Conservation (phyloP, 2,888 invertebrate genomes). For the Gibbula magus region DNA sequence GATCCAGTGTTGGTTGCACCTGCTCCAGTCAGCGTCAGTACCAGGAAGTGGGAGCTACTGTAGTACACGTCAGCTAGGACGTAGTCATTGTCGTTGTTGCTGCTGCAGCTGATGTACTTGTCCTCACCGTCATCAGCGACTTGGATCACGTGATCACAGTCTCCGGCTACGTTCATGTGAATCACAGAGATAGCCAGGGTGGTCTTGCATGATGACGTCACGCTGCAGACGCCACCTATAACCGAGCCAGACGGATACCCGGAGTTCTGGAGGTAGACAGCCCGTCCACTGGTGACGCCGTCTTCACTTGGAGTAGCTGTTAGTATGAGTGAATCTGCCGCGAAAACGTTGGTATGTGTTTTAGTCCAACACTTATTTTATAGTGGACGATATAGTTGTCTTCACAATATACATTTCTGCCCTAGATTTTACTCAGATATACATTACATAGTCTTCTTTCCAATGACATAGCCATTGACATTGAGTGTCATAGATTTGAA, state of each 20-base stretch:
- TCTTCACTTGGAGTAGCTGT: not conserved
- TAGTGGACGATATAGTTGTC: too few species aligned
- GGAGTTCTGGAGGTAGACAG: not conserved
- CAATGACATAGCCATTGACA: too few species aligned
- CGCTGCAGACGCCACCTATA: not conserved
- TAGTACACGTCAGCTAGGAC: not conserved
- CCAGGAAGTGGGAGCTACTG: not conserved
- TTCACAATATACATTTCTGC: too few species aligned
- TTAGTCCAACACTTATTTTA: too few species aligned
- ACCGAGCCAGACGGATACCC: not conserved
- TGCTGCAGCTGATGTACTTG: not conserved
- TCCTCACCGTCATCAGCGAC: not conserved
- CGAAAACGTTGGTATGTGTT: too few species aligned
- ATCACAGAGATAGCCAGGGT: not conserved
- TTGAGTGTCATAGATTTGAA: too few species aligned
- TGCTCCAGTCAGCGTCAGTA: not conserved
- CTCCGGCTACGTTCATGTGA: not conserved
- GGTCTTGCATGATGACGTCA: not conserved
- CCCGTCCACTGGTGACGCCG: not conserved
- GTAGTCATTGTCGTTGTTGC: not conserved
- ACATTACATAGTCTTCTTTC: too few species aligned
- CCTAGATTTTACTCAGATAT: too few species aligned
- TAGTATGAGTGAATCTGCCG: not conserved
- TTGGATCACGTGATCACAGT: not conserved
- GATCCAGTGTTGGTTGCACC: not conserved